A percentile compares a stretch with the other conserved stretches of the same genome.
Conservation (phyloP, 2,888 invertebrate genomes). For the Drosophila fulvimacula region DNA sequence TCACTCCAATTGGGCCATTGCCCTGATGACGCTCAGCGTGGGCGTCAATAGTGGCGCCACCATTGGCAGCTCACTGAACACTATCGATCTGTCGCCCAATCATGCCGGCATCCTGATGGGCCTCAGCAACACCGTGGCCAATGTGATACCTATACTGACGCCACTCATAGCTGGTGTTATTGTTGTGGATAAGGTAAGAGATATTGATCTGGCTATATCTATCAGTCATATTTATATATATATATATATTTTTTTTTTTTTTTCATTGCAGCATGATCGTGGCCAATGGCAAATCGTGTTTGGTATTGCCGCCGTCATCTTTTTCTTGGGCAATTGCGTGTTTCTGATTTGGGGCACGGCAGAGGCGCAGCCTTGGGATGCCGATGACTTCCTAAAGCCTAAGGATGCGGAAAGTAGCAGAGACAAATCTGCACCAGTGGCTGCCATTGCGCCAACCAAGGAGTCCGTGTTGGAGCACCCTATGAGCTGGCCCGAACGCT, state of each 20-base stretch:
- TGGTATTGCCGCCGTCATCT: conserved; percentile 88
- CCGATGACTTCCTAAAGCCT: conserved; percentile 85
- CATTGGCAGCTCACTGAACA: conserved; percentile 85
- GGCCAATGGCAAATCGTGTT: conserved; percentile 91
- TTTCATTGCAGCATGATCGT: conserved; percentile 83
- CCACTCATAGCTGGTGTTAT: conserved; percentile 87
- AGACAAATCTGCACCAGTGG: conserved; percentile 7
- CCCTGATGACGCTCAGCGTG: conserved; percentile 86
- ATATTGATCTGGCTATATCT: conserved; percentile 29
- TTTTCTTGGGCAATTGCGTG: conserved; percentile 89
- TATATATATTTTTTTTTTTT: neutral
- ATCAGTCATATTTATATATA: neutral
- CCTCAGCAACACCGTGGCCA: conserved; percentile 87
- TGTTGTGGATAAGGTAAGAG: conserved; percentile 82
- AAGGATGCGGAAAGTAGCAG: conserved; percentile 52
- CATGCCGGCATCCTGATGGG: conserved; percentile 89
- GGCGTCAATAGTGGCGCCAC: conserved; percentile 83
- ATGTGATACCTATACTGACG: conserved; percentile 87
- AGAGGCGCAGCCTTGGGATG: conserved; percentile 89
- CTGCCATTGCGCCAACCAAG: conserved; percentile 55
- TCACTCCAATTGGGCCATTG: conserved; percentile 84
- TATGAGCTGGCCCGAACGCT: conserved; percentile 49
- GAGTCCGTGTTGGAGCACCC: conserved; percentile 65
- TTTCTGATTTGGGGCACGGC: conserved; percentile 89
- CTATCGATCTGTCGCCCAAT: conserved; percentile 88